phyloP scores from a whole-genome alignment of 2,113 vertebrate species.

The Haemorhous mexicanus region DNA sequence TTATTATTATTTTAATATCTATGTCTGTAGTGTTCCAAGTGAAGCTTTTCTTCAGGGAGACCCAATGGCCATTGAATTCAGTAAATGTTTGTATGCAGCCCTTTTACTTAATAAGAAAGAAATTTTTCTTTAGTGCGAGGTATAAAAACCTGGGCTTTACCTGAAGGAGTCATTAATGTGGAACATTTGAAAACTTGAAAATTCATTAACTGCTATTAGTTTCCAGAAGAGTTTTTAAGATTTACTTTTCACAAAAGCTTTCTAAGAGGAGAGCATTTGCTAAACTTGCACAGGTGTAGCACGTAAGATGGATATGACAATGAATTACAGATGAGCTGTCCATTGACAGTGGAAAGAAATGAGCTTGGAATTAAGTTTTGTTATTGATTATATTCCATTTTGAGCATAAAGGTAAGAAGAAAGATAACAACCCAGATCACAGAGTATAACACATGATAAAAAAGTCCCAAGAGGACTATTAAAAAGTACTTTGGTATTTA shows the following conservation, averaged over 20 bases:
- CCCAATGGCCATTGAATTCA: not conserved
- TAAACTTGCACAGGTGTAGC: not conserved
- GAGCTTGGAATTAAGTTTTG: not conserved
- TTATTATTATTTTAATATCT: not conserved
- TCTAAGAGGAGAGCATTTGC: not conserved
- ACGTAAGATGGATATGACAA: not conserved
- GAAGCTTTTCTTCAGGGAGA: not conserved
- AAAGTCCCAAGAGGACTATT: slow-evolving; percentile 32
- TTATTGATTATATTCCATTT: slow-evolving; percentile 16
- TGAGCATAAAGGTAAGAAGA: not conserved
- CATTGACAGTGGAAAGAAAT: slow-evolving; percentile 1
- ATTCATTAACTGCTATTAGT: not conserved
- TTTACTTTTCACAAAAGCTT: not conserved
- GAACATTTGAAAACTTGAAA: not conserved
- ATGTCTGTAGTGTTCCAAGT: not conserved
- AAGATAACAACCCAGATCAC: slow-evolving; percentile 12
- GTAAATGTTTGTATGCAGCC: not conserved
- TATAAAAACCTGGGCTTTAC: not conserved
- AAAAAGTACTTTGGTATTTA: slow-evolving; percentile 48
- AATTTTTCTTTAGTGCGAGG: not conserved
- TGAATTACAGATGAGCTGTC: not conserved
- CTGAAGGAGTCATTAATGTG: not conserved
- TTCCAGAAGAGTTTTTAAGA: not conserved
- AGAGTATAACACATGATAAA: slow-evolving; percentile 35
- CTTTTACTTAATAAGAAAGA: not conserved